Conservation (phyloP, 92 coral and sea anemone genomes). For the Zoanthus sociatus region DNA sequence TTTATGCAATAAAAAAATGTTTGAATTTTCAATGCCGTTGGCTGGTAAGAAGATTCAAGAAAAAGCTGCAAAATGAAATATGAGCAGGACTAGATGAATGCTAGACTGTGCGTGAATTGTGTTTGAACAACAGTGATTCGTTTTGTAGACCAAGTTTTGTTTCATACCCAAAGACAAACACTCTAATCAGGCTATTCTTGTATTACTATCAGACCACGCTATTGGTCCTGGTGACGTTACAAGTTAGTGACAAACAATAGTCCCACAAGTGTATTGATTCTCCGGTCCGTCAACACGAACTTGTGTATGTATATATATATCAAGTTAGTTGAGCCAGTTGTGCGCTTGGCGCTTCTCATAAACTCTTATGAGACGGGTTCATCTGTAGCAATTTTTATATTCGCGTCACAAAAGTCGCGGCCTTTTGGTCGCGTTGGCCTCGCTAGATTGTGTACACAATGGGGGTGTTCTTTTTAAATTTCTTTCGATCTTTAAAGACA, state of each 20-base stretch:
- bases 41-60: not conserved
- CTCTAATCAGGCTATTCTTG: slow-evolving; percentile 76
- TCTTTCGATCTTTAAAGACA: slow-evolving; percentile 94
- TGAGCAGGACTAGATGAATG: not conserved
- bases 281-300: slow-evolving; percentile 79
- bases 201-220: slow-evolving; percentile 58
- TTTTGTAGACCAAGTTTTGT: slow-evolving; percentile 44
- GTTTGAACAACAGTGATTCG: slow-evolving; percentile 66
- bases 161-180: slow-evolving; percentile 72
- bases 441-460: slow-evolving; percentile 32
- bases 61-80: not conserved
- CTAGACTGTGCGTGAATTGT: slow-evolving; percentile 50
- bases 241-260: slow-evolving; percentile 80
- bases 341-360: slow-evolving; percentile 17
- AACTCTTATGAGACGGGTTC: slow-evolving; percentile 24
- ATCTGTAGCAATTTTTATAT: not conserved
- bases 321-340: slow-evolving; percentile 3
- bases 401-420: slow-evolving; percentile 41
- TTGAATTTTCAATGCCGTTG: slow-evolving; percentile 1
- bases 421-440: slow-evolving; percentile 53
- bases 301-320: slow-evolving; percentile 48
- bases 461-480: slow-evolving; percentile 99
- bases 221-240: slow-evolving; percentile 89
- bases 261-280: slow-evolving; percentile 70
- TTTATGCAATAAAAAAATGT: slow-evolving; percentile 20